phyloP scores from a whole-genome alignment of 2,888 invertebrate species.

The Eupithecia inturbata region DNA sequence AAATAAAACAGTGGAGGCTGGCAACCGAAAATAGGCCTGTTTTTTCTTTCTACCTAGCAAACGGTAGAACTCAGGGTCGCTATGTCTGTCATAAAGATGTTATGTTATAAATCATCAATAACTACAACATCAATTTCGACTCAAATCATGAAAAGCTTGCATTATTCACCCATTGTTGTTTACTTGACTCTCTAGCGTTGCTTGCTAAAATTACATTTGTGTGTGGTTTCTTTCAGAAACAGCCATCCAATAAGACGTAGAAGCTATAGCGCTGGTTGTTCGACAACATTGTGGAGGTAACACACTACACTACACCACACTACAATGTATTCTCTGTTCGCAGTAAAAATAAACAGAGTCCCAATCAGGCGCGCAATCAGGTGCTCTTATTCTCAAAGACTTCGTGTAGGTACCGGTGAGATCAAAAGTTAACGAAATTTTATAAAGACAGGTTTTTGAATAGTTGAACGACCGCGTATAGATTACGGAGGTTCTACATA shows the following conservation, averaged over 20 bases:
- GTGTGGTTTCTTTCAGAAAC: not conserved
- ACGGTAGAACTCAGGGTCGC: not conserved
- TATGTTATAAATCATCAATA: too few species aligned
- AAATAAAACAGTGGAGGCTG: not conserved
- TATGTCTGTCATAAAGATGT: too few species aligned
- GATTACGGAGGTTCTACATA: not conserved
- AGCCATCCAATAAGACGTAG: slow-evolving; percentile 45
- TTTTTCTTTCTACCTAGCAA: too few species aligned
- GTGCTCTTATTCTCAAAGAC: slow-evolving; percentile 72
- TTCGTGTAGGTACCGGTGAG: slow-evolving; percentile 21
- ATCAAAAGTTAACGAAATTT: not conserved
- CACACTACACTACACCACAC: slow-evolving; percentile 40
- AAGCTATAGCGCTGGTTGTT: slow-evolving; percentile 32
- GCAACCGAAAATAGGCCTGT: not conserved
- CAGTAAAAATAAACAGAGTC: slow-evolving; percentile 71
- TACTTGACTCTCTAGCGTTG: not conserved
- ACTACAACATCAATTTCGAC: not conserved
- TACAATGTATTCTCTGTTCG: slow-evolving; percentile 44
- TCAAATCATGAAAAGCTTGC: not conserved
- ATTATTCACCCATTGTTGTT: slow-evolving; percentile 2
- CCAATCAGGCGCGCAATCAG: slow-evolving; percentile 78
- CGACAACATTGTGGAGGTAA: slow-evolving; percentile 53
- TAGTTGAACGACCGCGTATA: too few species aligned
- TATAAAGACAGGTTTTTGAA: not conserved
- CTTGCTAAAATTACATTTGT: slow-evolving; percentile 17